Percentiles rank a stretch among this genome's conserved stretches.
phyloP scores from a whole-genome alignment of 2,797 vertebrate genomes.

The Crax fasciolata region DNA sequence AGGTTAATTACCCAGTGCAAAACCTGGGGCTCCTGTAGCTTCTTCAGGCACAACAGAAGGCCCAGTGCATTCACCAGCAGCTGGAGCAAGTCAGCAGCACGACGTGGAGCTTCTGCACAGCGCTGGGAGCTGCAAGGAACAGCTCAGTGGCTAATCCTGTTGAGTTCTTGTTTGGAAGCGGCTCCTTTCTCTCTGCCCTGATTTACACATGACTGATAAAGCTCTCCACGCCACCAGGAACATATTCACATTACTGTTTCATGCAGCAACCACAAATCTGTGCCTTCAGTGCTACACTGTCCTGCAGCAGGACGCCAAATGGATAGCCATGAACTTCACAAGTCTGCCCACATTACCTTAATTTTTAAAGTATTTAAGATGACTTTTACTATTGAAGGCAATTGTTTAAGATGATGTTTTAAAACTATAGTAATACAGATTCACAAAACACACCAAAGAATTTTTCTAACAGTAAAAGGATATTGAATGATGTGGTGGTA shows the following conservation, averaged over 20 bases:
- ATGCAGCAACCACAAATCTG: neutral
- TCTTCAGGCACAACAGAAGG: neutral
- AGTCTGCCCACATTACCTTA: neutral
- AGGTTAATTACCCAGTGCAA: neutral
- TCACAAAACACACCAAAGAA: neutral
- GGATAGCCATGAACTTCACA: neutral
- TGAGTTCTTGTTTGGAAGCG: neutral
- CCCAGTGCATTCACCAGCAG: neutral
- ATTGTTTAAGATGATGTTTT: neutral
- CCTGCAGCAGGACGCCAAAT: neutral
- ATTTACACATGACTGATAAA: neutral
- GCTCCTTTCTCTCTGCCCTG: neutral
- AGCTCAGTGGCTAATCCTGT: neutral
- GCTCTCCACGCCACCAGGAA: accelerated
- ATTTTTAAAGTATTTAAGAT: neutral
- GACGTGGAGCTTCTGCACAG: neutral
- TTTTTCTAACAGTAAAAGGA: neutral
- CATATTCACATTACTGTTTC: neutral
- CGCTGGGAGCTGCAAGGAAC: neutral
- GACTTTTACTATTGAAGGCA: neutral
- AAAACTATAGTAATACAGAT: neutral
- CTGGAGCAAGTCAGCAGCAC: neutral
- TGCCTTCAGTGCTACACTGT: neutral
- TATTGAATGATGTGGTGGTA: neutral
- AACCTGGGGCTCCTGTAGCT: neutral